Evolutionary conservation across 2,113 vertebrate species (phyloP), one percentile per base, ranked within the genome.

Genomic region (Rhinichthys klamathensis): DNA sequence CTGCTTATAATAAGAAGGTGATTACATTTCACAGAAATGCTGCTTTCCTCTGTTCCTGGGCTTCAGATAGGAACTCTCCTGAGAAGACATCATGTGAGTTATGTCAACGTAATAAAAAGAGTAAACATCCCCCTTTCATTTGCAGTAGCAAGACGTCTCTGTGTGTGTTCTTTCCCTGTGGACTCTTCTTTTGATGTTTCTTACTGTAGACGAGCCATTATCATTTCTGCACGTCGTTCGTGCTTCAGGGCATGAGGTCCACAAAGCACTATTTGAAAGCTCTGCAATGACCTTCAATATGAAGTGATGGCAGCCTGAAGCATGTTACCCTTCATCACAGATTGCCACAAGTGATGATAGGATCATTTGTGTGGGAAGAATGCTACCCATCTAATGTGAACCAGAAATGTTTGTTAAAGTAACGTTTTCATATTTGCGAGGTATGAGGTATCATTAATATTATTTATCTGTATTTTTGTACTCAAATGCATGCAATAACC

Each of bases 191-290:
- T 81, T 81, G 61, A 81, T 81, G 15, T 30, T 51, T 65, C 82
- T 61, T 75, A 25, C 44, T 2, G 18, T 10, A 7, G 25, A 44
- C 6, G 16, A 78, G 65, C 63, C 63, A 61, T 73, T 10, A 41
- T 60, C 65, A n/a, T 51, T 80, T 80, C 35, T 58, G 76, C 49
- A 30, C 2, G 38, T 27, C 35, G 11, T 38, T 65, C 51, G 4
- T 23, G 30, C 76, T 73, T 60, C 25, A 23, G 51, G 84, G 35
- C 75, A 61, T 4, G 25, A 77, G 6, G 63, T 67, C 51, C 76
- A 85, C 84, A 85, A 85, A 65, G 61, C 46, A 9, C 21, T 54
- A 6, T 85, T 46, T 69, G 63, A 85, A 78, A 80, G 63, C 10
- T 16, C 16, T 72, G 18, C 25, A 32, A 58, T 54, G 76, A 73